These are phyloP conservation scores for Diabrotica virgifera DNA, from an alignment of 1,140 invertebrate species.

Conservation along the genomic window DNA sequence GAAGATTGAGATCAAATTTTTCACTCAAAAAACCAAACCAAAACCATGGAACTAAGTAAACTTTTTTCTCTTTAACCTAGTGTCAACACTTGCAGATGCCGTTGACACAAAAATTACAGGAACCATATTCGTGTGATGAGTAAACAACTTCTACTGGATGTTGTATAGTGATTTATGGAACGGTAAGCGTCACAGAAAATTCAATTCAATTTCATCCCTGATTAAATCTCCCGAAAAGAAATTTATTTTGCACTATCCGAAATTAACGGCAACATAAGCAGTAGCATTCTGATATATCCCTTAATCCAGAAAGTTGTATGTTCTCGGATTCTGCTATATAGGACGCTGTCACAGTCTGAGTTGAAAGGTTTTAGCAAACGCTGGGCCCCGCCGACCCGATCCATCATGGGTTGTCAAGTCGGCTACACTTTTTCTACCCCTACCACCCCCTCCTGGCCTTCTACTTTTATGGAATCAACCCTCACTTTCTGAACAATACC, in stretches of 20 bases:
- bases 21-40: no score
- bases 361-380: conserved; percentile 45
- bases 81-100: no score
- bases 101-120: no score
- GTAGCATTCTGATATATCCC: conserved; percentile 12
- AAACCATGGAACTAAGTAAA: no score
- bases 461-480: conserved; percentile 14
- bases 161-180: no score
- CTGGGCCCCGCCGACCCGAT: conserved; percentile 39
- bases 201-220: no score
- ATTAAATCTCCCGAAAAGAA: background rate
- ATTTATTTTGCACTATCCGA: conserved; percentile 15
- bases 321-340: conserved; percentile 21
- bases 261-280: conserved; percentile 8
- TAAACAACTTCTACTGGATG: no score
- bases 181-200: no score
- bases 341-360: conserved; percentile 39
- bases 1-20: no score
- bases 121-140: no score
- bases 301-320: conserved; percentile 23
- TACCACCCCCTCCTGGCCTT: conserved; percentile 24
- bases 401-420: conserved; percentile 47
- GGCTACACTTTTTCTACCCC: conserved; percentile 41
- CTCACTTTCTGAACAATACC: conserved; percentile 17
- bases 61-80: no score